Base-by-base conservation (phyloP, 1,140 invertebrate genomes). In the Uloborus diversus region DNA sequence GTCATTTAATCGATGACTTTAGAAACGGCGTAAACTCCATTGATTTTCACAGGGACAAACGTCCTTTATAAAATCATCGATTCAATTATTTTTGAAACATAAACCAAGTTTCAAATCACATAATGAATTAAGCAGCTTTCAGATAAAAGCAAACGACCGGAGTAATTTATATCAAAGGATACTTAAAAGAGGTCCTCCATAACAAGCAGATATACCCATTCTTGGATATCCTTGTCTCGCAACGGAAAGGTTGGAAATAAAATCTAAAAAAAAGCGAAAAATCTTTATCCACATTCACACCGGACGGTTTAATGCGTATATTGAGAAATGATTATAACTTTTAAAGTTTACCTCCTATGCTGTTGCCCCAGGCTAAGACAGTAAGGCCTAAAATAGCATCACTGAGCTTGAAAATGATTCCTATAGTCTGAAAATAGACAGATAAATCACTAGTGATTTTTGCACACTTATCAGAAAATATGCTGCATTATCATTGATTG, bases 281-380 rank as follows among this genome's bases (percentile, higher is more conserved):
- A 61, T 61, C 30, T 17, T 23, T 17, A 61, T 28, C 20, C 28
- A n/a, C 4, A 28, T 61, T n/a, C n/a, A n/a, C 25, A 1, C 4
- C 57, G 30, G 20, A n/a, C 23, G 53, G 14, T 20, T 1, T 53
- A 53, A 53, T 20, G 0, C 30, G 20, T 61, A 30, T 0, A 13
- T n/a, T 1, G 20, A 32, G 30, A 28, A 61, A 17, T 0, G 1
- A 27, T 61, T 25, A 23, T 30, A n/a, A 28, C 37, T 57, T 68
- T 85, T n/a, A n/a, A n/a, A n/a, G n/a, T 85, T 88, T 86, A 91
- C 90, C 90, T 82, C 91, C 90, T 66, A 93, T 86, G 84, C 90
- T 91, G 85, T 93, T 93, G 32, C 91, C 91, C 91, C 91, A 92
- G 0, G 92, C 91, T 20, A 93, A 87, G 32, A 93, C 87, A 17